Conservation (phyloP, 2,888 invertebrate species). For the Palloptera scutellata region DNA sequence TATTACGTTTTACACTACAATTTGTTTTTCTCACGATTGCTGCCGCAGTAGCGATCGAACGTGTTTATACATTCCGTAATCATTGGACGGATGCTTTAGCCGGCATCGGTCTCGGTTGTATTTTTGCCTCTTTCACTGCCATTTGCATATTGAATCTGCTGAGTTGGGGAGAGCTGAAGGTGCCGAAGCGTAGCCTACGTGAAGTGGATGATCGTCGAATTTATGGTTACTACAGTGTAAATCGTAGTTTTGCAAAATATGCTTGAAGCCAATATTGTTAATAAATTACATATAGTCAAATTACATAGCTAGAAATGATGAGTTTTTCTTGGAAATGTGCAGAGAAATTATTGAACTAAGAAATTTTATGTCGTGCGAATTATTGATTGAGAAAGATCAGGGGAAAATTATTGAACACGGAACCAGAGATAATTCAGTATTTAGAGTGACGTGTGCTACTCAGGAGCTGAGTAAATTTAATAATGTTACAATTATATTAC, state of each 20-base stretch:
- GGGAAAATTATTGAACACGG: no score
- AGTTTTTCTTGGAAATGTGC: no score
- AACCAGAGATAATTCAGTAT: no score
- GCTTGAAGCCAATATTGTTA: background rate
- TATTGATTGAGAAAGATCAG: no score
- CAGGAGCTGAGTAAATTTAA: no score
- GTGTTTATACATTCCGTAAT: conserved; percentile 48
- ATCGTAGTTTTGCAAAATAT: conserved; percentile 8
- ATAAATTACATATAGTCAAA: no score
- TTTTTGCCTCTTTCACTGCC: conserved; percentile 42
- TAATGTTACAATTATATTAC: no score
- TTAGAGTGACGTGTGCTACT: no score
- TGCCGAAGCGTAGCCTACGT: background rate
- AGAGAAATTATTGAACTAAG: no score
- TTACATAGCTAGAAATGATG: no score
- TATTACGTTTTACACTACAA: conserved; percentile 48
- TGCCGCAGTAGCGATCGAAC: conserved; percentile 46
- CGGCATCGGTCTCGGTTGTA: conserved; percentile 44
- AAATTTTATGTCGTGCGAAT: no score
- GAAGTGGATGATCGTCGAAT: conserved; percentile 11
- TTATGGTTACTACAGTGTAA: conserved; percentile 22
- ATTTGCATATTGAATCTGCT: conserved; percentile 32
- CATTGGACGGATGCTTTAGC: conserved; percentile 48
- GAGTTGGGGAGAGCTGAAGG: conserved; percentile 1
- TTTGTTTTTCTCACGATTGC: conserved; percentile 41